Percentiles rank a stretch among this genome's conserved stretches.
Conservation (phyloP, 2,888 invertebrate genomes). For the Stenchaetothrips biformis region DNA sequence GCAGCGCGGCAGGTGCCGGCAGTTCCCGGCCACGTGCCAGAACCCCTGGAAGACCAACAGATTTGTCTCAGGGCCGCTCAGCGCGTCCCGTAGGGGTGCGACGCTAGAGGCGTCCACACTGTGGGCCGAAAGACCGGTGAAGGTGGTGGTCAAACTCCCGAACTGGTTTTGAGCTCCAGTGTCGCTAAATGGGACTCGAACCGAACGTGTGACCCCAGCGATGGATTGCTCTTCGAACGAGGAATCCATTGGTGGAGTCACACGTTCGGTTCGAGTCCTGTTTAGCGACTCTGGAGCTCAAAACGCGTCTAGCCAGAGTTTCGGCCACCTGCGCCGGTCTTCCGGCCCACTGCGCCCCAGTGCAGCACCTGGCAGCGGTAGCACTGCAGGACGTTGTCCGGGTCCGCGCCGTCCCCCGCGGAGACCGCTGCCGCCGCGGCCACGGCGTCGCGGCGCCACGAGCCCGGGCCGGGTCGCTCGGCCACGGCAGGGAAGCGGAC, state of each 20-base stretch:
- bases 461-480: slow-evolving; percentile 40
- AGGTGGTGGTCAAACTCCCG: not conserved
- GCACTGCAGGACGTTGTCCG: slow-evolving; percentile 50
- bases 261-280: too few species aligned
- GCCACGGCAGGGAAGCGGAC: slow-evolving; percentile 47
- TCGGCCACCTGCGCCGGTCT: too few species aligned
- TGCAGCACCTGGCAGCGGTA: slow-evolving; percentile 48
- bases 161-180: too few species aligned
- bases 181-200: too few species aligned
- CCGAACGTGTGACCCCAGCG: too few species aligned
- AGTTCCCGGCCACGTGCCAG: slow-evolving; percentile 53
- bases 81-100: too few species aligned
- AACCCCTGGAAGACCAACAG: slow-evolving; percentile 44
- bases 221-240: too few species aligned
- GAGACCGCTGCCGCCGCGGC: slow-evolving; percentile 32
- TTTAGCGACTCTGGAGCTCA: too few species aligned
- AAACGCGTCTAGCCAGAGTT: too few species aligned
- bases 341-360: not conserved
- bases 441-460: slow-evolving; percentile 40
- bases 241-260: too few species aligned
- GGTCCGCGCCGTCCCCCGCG: slow-evolving; percentile 31
- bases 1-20: slow-evolving; percentile 48
- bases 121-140: not conserved
- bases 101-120: too few species aligned
- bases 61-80: not conserved